A percentile compares a stretch with the other conserved stretches of the same genome.
These are phyloP conservation scores for Nanorana parkeri DNA, from an alignment of 2,113 vertebrate species.

Conservation along the genomic window DNA sequence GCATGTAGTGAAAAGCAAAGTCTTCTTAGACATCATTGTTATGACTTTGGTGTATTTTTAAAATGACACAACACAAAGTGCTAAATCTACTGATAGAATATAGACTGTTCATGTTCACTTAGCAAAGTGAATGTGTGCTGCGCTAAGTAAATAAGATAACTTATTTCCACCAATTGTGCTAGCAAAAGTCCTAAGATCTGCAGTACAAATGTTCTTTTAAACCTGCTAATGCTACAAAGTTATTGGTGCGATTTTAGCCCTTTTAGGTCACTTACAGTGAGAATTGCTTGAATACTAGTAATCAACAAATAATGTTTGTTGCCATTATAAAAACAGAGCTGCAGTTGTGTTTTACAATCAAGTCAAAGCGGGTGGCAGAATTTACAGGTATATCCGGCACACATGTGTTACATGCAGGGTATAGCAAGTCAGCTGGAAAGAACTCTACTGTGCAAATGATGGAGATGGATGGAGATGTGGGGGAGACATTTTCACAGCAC, in stretches of 20 bases:
- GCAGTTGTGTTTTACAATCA: slow-evolving; percentile 14
- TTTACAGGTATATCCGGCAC: slow-evolving; percentile 48
- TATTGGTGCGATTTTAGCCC: background rate
- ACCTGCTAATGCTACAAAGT: background rate
- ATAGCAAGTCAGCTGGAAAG: slow-evolving; percentile 40
- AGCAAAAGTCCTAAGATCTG: no score
- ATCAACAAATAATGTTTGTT: slow-evolving; percentile 39
- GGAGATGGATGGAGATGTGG: slow-evolving; percentile 30
- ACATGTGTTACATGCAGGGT: slow-evolving; percentile 41
- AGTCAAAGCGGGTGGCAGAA: slow-evolving; percentile 42
- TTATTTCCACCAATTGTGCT: no score
- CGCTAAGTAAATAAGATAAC: no score
- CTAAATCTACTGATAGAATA: no score
- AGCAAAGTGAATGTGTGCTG: no score
- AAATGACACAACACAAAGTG: no score
- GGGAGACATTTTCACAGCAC: slow-evolving; percentile 39
- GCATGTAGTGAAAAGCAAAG: no score
- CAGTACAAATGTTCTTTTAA: background rate
- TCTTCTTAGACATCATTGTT: no score
- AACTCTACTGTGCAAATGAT: slow-evolving; percentile 41
- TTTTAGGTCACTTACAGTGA: slow-evolving; percentile 17
- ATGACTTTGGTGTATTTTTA: no score
- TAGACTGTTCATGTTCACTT: no score
- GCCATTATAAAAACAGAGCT: slow-evolving; percentile 33
- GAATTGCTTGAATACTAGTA: background rate